A percentile compares a stretch with the other conserved stretches of the same genome.
These are phyloP conservation scores for Polydrusus cervinus DNA, from an alignment of 2,888 invertebrate species.

Conservation along the genomic window DNA sequence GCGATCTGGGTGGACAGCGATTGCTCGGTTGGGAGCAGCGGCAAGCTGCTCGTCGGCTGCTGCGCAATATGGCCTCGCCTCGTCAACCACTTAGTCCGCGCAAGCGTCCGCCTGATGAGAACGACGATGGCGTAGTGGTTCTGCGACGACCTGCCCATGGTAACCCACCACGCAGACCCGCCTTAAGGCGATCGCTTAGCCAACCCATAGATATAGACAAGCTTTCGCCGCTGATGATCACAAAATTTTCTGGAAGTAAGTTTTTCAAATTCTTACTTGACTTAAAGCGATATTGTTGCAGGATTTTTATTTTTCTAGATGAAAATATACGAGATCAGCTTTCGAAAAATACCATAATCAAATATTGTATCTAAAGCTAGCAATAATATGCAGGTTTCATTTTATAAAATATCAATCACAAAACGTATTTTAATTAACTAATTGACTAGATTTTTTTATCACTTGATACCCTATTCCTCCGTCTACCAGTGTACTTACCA, in stretches of 20 bases:
- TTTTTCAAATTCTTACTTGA: neutral
- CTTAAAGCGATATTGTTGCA: too few species aligned
- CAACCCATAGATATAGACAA: slow-evolving; percentile 80
- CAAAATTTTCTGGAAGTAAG: slow-evolving; percentile 30
- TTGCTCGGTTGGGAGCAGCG: slow-evolving; percentile 74
- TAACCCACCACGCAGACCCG: slow-evolving; percentile 60
- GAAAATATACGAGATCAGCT: too few species aligned
- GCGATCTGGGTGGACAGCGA: slow-evolving; percentile 75
- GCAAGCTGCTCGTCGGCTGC: slow-evolving; percentile 72
- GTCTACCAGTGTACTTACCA: too few species aligned
- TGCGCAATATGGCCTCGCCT: slow-evolving; percentile 71
- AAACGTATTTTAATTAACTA: too few species aligned
- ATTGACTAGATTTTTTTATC: too few species aligned
- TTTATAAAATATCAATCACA: too few species aligned
- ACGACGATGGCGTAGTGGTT: slow-evolving; percentile 59
- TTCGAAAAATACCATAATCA: too few species aligned
- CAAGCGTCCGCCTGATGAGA: slow-evolving; percentile 69
- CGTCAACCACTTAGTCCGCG: slow-evolving; percentile 72
- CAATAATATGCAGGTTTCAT: too few species aligned
- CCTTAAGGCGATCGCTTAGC: slow-evolving; percentile 77
- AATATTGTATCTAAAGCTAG: too few species aligned
- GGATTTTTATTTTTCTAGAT: too few species aligned
- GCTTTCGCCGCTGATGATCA: slow-evolving; percentile 70
- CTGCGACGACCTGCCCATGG: slow-evolving; percentile 68
- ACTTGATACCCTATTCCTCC: too few species aligned